A percentile compares a stretch with the other conserved stretches of the same genome.
Conservation (phyloP, 2,113 vertebrate genomes). For the Tychaedon coryphoeus region DNA sequence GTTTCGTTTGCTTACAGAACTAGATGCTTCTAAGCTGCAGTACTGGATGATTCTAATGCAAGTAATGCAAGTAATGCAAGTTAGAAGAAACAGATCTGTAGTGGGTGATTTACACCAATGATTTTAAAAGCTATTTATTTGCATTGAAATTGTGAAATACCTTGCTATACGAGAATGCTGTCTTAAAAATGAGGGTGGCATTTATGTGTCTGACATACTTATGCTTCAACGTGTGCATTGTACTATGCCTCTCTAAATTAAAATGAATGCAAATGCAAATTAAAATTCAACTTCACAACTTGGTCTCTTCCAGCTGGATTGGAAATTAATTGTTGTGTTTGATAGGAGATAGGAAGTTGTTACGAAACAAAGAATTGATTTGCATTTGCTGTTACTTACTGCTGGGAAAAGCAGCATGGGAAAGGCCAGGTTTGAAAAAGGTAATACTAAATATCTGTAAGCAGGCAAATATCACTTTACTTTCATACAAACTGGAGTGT, state of each 20-base stretch:
- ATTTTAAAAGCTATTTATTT: neutral
- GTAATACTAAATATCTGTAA: neutral
- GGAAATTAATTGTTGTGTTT: slow-evolving; percentile 16
- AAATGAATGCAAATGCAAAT: slow-evolving; percentile 2
- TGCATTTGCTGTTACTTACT: neutral
- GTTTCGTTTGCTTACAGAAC: neutral
- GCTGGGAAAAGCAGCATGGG: neutral
- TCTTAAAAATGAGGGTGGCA: neutral
- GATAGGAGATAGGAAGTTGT: neutral
- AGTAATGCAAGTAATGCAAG: too few relatives aligned
- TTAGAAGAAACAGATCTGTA: neutral
- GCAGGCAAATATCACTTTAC: neutral
- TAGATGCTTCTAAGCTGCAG: neutral
- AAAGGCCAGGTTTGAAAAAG: neutral
- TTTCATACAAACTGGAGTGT: neutral
- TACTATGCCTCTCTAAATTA: neutral
- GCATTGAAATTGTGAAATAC: neutral
- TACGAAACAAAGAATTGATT: neutral
- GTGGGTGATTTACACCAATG: neutral
- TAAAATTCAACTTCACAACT: neutral
- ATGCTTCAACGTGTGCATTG: neutral
- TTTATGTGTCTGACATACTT: neutral
- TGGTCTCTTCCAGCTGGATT: neutral
- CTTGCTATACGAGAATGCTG: neutral
- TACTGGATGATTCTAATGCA: neutral